Conservation (phyloP, 2,888 invertebrate genomes). For the Drosophila flavopinicola region DNA sequence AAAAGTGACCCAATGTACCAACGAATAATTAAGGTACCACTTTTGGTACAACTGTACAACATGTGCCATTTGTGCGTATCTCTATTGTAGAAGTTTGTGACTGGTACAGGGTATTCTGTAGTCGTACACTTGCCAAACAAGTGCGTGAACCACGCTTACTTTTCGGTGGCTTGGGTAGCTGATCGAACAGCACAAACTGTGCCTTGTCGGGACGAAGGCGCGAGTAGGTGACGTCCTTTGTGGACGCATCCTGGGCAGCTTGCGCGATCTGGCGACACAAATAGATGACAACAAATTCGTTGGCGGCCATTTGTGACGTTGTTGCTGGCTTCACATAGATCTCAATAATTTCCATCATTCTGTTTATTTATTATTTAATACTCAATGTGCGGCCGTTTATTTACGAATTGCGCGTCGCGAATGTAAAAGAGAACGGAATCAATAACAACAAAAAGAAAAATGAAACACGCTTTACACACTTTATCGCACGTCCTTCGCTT, state of each 20-base stretch:
- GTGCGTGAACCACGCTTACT: constrained; percentile 26
- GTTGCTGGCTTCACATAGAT: constrained; percentile 59
- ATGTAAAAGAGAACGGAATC: not conserved
- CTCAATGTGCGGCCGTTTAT: not conserved
- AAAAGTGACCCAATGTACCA: no score
- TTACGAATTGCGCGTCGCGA: not conserved
- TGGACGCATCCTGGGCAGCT: constrained; percentile 16
- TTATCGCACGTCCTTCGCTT: constrained; percentile 18
- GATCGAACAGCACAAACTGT: constrained; percentile 47
- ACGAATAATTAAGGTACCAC: no score
- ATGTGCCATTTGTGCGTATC: not conserved
- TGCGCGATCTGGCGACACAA: constrained; percentile 38
- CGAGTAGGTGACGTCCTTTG: constrained; percentile 32
- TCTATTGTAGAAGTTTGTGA: not conserved
- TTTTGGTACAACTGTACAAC: no score
- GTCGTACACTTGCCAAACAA: not conserved
- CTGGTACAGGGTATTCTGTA: not conserved
- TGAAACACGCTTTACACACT: not conserved
- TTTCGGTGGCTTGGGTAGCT: constrained; percentile 24
- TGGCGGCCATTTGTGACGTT: not conserved
- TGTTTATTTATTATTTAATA: not conserved
- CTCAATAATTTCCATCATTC: constrained; percentile 73
- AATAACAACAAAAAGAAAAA: no score
- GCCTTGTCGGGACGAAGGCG: constrained; percentile 45
- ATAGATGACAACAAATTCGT: constrained; percentile 75